phyloP scores from a whole-genome alignment of 2,797 vertebrate species.

The Acipenser transmontanus region DNA sequence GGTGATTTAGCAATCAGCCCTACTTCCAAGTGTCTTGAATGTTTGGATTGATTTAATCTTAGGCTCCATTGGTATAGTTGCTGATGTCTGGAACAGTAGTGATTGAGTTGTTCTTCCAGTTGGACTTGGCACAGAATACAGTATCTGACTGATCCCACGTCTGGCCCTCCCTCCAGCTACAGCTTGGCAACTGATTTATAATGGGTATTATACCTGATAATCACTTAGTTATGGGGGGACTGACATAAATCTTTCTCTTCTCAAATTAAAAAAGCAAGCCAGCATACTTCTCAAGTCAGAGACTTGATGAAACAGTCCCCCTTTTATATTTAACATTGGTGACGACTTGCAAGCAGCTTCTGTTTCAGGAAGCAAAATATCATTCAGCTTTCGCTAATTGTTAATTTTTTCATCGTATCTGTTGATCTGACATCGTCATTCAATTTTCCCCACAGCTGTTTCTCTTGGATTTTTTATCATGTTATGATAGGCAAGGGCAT shows the following conservation, averaged over 20 bases:
- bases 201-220: conserved; percentile 18
- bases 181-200: conserved; percentile 30
- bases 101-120: not conserved
- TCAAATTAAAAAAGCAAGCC: conserved; percentile 2
- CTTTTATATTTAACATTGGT: conserved; percentile 15
- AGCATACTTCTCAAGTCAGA: conserved; percentile 15
- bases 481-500: not conserved
- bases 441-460: conserved; percentile 32
- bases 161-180: conserved; percentile 10
- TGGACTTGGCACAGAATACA: conserved; percentile 29
- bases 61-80: no score
- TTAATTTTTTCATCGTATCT: conserved; percentile 34
- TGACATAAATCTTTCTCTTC: conserved; percentile 12
- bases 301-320: conserved; percentile 13
- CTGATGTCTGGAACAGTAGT: no score
- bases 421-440: conserved; percentile 25
- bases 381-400: conserved; percentile 8
- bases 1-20: no score
- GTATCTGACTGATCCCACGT: conserved; percentile 35
- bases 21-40: no score
- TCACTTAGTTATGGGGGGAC: conserved; percentile 14
- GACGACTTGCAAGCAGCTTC: conserved; percentile 6
- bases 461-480: not conserved
- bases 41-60: no score
- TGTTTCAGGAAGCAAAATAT: not conserved